Evolutionary conservation across 2,113 vertebrate species (phyloP).

Genomic region (Scytalopus superciliaris): DNA sequence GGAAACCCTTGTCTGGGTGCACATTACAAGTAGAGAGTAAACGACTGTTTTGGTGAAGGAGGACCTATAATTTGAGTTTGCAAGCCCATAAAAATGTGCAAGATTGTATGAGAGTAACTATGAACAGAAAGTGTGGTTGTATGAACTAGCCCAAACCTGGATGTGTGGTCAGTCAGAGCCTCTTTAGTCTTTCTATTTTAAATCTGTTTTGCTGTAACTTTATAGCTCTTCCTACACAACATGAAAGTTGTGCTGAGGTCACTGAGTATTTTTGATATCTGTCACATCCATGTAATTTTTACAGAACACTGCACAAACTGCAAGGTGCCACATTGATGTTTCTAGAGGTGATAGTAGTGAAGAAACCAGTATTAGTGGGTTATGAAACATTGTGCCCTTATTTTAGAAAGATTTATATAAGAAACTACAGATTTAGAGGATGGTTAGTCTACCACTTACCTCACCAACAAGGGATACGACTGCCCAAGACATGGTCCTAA

Average conservation of each 20-base stretch:
- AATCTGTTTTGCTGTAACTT: neutral
- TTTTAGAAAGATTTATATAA: neutral
- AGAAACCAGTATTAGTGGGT: neutral
- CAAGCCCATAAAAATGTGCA: neutral
- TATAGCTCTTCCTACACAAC: neutral
- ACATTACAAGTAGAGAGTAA: neutral
- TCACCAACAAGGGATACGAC: neutral
- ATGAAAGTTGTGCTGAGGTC: neutral
- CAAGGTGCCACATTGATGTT: neutral
- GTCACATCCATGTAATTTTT: neutral
- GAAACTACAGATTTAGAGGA: neutral
- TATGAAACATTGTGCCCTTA: neutral
- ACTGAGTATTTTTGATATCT: neutral
- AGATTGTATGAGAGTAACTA: neutral
- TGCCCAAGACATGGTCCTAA: neutral
- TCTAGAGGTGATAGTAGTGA: neutral
- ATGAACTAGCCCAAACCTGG: neutral
- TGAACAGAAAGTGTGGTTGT: neutral
- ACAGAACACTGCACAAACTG: neutral
- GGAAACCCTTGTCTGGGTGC: neutral
- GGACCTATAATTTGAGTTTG: neutral
- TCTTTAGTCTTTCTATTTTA: conserved; percentile 9
- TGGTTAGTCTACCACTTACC: neutral
- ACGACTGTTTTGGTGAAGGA: neutral
- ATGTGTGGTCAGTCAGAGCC: neutral